phyloP scores from a whole-genome alignment of 2,113 vertebrate genomes.

The Tapirus terrestris region DNA sequence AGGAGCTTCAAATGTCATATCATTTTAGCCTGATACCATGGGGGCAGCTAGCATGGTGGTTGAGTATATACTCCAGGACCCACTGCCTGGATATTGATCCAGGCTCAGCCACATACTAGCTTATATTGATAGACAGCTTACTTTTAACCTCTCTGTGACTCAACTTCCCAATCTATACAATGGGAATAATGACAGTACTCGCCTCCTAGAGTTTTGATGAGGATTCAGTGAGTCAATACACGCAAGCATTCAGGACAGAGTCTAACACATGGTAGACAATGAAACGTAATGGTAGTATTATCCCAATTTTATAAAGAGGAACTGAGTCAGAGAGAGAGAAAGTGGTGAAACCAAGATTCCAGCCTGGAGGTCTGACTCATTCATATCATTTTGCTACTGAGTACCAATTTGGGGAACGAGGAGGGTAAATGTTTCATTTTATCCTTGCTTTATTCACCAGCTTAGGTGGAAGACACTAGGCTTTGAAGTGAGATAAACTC shows the following conservation, averaged over 20 bases:
- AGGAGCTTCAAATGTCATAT: fast-evolving
- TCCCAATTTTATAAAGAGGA: not conserved
- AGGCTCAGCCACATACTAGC: fast-evolving
- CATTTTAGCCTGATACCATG: too few relatives aligned
- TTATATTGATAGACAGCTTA: not conserved
- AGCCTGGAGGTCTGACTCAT: not conserved
- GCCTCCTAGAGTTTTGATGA: not conserved
- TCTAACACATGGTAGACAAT: not conserved
- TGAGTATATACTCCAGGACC: not conserved
- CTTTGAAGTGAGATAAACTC: not conserved
- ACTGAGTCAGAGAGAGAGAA: not conserved
- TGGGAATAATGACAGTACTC: not conserved
- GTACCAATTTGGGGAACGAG: not conserved
- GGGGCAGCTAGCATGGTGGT: fast-evolving
- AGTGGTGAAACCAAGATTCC: too few relatives aligned
- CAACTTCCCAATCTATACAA: not conserved
- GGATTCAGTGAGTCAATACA: not conserved
- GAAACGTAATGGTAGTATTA: not conserved
- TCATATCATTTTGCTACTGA: not conserved
- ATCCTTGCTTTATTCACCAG: not conserved
- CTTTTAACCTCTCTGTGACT: not conserved
- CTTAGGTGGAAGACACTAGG: not conserved
- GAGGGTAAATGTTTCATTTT: not conserved
- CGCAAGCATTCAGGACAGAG: fast-evolving
- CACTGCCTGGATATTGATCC: not conserved